Base-by-base conservation (phyloP, 2,888 invertebrate genomes). In the Papilio protenor region DNA sequence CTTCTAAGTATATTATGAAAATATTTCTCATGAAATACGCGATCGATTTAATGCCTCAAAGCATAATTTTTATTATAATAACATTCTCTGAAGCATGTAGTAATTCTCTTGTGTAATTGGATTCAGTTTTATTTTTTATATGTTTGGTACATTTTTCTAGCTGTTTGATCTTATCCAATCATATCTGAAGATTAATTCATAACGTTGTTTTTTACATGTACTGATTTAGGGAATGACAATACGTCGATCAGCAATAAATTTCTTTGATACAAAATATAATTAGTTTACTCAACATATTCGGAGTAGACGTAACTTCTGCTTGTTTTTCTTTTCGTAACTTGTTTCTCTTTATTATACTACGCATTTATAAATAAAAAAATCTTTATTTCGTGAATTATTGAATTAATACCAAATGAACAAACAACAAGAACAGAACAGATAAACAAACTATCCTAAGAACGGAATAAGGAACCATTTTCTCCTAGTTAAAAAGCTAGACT, bases 151-250 rank as follows among this genome's bases (percentile, higher is more conserved):
- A 40, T 66, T 66, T 66, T 66, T 66, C n/a, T n/a, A 40, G 8
- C 18, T n/a, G n/a, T 66, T 66, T 40, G 18, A 66, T 40, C 66
- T 33, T 11, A 40, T 40, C 40, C 40, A 64, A 10, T 66, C 66
- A 40, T 66, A 66, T 40, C 66, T 66, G 33, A 66, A n/a, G 40
- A 40, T 18, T 66, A n/a, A 66, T 66, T 40, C 40, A 66, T 33
- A n/a, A 40, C 40, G 18, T 40, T 66, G 66, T 66, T 66, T 66
- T 33, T n/a, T n/a, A n/a, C n/a, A n/a, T 40, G 40, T 64, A 18
- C n/a, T 64, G 66, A 66, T 66, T 66, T 66, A 66, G n/a, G 10
- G 11, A 40, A 18, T 18, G 4, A 64, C 40, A 66, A 40, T 66
- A n/a, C 18, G 40, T 66, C 66, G 5, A 66, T 66, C 66, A 40